Evolutionary conservation across 2,888 invertebrate genomes (phyloP), one percentile per base, ranked within the genome.

Genomic region (Timandra comae): DNA sequence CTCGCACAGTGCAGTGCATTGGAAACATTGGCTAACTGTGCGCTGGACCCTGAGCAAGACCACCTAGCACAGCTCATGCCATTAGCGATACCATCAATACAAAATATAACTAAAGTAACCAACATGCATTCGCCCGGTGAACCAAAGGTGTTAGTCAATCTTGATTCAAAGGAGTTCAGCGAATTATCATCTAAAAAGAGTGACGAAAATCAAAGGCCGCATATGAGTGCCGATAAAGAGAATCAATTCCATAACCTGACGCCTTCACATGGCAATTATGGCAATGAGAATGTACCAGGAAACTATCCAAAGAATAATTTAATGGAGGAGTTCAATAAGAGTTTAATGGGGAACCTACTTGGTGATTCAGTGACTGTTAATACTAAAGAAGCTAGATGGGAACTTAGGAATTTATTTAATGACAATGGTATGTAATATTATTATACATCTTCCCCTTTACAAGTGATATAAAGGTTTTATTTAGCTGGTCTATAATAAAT

Each of bases 361-460:
- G 86, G 87, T 5, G 88, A 89, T 56, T 89, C 89, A 34, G 81
- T 90, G 9, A 92, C 92, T 3, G 89, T 91, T 0, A 89, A 91
- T 53, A 92, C 91, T 1, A 91, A 90, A 52, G 91, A 91, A 56
- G 92, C 91, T 0, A 76, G 90, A 61, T 88, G 89, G 67, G 88
- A 89, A 30, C 86, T 92, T 10, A 84, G 90, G 42, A 88, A 89
- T 43, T 68, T 90, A 41, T 91, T 90, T 71, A 88, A 87, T 57
- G 85, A 80, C 42, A 80, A 81, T 64, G 84, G 85, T 80, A 65
- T 57, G 38, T 38, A 12, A 13, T 25, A 11, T 7, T 11, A 3
- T 16, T 3, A 16, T 24, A 11, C 0, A 22, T 7, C n/a, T 22
- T 22, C 22, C 5, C n/a, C n/a, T n/a, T 20, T 20, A 5, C 7